Conservation (phyloP, 2,888 invertebrate genomes). For the Osmoderma eremita region DNA sequence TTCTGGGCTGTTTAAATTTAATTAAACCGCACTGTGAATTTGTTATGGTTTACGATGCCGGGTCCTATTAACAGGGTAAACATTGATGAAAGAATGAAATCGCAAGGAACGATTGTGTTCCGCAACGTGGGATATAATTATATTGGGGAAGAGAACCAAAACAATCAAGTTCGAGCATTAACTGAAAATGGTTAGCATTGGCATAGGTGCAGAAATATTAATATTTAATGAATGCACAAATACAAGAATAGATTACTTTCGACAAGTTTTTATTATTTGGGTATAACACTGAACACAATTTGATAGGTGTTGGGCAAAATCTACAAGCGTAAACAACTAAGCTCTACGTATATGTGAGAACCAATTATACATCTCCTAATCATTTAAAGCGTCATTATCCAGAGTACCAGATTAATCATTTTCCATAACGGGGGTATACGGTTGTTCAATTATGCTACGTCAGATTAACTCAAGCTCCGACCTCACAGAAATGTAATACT, state of each 20-base stretch:
- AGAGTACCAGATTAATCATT: conserved; percentile 15
- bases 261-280: no score
- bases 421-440: neutral
- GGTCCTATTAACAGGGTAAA: conserved; percentile 1
- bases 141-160: no score
- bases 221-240: no score
- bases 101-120: neutral
- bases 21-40: conserved; percentile 6
- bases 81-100: neutral
- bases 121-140: neutral
- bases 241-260: no score
- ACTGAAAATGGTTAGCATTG: no score
- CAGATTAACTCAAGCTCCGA: neutral
- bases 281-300: no score
- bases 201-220: no score
- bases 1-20: conserved; percentile 27
- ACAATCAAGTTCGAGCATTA: no score
- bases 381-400: neutral
- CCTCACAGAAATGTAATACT: neutral
- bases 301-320: no score
- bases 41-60: neutral
- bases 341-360: neutral
- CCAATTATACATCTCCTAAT: conserved; percentile 8
- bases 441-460: neutral
- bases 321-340: no score